Evolutionary conservation across 2,888 invertebrate genomes (phyloP).

Genomic region (Pelosia muscerda): DNA sequence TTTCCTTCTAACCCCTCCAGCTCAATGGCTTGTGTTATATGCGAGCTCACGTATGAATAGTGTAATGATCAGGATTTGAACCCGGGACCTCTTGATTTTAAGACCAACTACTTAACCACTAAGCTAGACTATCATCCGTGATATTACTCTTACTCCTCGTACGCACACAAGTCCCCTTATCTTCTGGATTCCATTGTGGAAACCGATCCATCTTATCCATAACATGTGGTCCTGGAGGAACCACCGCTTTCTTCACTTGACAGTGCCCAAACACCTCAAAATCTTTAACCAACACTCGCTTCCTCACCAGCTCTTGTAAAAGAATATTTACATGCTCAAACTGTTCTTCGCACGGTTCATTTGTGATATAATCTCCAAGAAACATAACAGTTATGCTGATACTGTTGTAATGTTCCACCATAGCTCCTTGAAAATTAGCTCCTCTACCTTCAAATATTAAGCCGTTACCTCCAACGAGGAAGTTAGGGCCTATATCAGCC

Average conservation of each 20-base stretch:
- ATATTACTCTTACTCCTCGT: neutral
- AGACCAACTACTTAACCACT: no score
- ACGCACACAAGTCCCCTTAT: neutral
- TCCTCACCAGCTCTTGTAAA: neutral
- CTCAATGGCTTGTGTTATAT: no score
- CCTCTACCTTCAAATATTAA: slow-evolving; percentile 1
- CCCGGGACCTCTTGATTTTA: no score
- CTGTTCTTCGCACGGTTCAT: neutral
- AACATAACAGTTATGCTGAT: neutral
- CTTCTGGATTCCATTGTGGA: neutral
- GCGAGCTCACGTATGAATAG: no score
- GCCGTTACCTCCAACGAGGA: neutral
- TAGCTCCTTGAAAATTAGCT: neutral
- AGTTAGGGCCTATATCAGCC: neutral
- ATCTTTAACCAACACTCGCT: neutral
- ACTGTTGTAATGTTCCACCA: neutral
- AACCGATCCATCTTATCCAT: slow-evolving; percentile 1
- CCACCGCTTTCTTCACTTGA: neutral
- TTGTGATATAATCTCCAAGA: neutral
- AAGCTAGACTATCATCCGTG: neutral
- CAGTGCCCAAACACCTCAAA: slow-evolving; percentile 5
- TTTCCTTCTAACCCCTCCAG: no score
- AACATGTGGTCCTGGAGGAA: neutral
- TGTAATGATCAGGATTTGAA: no score
- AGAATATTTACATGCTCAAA: neutral